Percentiles rank a stretch among this genome's conserved stretches.
Conservation (phyloP, 1,140 invertebrate species). For the Drosophila grimshawi region DNA sequence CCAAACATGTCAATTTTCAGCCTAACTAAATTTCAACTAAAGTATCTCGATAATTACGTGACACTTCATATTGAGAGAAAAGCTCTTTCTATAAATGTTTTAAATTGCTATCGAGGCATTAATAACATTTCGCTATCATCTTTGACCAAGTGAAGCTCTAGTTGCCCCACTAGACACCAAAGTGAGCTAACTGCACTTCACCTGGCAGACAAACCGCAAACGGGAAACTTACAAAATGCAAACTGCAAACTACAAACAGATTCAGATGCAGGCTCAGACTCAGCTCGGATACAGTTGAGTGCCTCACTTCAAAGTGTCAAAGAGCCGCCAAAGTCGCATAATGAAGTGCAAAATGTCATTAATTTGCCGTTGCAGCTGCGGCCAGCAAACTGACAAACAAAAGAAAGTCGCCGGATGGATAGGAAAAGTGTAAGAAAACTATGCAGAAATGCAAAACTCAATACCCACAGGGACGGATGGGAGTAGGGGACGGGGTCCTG, state of each 20-base stretch:
- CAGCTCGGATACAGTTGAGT: constrained; percentile 61
- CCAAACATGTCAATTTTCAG: no score
- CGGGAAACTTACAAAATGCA: constrained; percentile 20
- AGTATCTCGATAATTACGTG: background rate
- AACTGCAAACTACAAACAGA: constrained; percentile 25
- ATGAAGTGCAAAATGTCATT: constrained; percentile 83
- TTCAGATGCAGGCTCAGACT: constrained; percentile 5
- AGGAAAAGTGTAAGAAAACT: constrained; percentile 62
- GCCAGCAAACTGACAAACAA: constrained; percentile 53
- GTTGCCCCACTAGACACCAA: constrained; percentile 22
- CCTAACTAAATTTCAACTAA: no score
- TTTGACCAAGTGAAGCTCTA: constrained; percentile 31
- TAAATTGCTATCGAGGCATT: constrained; percentile 6
- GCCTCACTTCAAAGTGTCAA: constrained; percentile 83
- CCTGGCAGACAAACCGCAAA: constrained; percentile 65
- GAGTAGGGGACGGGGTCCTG: background rate
- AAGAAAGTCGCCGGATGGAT: constrained; percentile 68
- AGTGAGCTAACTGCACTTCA: constrained; percentile 65
- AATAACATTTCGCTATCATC: constrained; percentile 32
- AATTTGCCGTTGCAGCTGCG: constrained; percentile 74
- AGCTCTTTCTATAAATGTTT: constrained; percentile 9
- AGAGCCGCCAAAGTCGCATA: constrained; percentile 79
- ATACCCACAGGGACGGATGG: background rate
- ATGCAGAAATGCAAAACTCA: constrained; percentile 78
- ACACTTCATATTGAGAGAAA: background rate